These are phyloP conservation scores for Eristalinus aeneus DNA, from an alignment of 2,888 invertebrate genomes.

Conservation along the genomic window DNA sequence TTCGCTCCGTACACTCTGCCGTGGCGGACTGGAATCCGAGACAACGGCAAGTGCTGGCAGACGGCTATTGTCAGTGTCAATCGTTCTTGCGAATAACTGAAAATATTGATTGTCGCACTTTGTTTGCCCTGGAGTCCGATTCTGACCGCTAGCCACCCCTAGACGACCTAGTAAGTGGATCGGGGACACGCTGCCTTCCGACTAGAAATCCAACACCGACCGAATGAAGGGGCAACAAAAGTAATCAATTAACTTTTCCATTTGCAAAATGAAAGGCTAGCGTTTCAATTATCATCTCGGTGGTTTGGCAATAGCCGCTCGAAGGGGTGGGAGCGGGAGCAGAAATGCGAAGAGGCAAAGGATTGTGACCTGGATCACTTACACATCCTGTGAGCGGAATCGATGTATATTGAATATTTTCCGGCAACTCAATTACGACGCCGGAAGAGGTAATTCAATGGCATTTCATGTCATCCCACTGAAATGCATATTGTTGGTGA, in stretches of 20 bases:
- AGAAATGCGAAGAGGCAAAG: neutral
- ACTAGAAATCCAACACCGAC: slow-evolving; percentile 32
- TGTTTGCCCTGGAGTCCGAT: slow-evolving; percentile 40
- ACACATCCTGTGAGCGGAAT: slow-evolving; percentile 1
- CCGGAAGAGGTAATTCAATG: neutral
- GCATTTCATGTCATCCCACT: neutral
- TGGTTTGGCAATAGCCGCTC: neutral
- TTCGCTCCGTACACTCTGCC: neutral
- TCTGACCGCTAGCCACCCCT: slow-evolving; percentile 18
- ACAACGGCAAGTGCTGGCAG: slow-evolving; percentile 26
- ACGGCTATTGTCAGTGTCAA: slow-evolving; percentile 47
- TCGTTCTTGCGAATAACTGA: slow-evolving; percentile 25
- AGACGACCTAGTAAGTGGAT: slow-evolving; percentile 1
- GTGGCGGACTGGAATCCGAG: slow-evolving; percentile 3
- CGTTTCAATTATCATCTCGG: slow-evolving; percentile 29
- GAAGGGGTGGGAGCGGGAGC: neutral
- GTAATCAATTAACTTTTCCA: slow-evolving; percentile 69
- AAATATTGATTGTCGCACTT: slow-evolving; percentile 54
- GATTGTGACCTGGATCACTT: neutral
- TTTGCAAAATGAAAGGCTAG: slow-evolving; percentile 43
- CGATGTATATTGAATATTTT: neutral
- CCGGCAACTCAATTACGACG: neutral
- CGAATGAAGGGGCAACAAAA: slow-evolving; percentile 31
- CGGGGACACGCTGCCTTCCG: neutral
- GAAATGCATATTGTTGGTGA: neutral